A percentile compares a stretch with the other conserved stretches of the same genome.
Conservation (phyloP, 2,797 vertebrate genomes). For the Aphelocoma californica region DNA sequence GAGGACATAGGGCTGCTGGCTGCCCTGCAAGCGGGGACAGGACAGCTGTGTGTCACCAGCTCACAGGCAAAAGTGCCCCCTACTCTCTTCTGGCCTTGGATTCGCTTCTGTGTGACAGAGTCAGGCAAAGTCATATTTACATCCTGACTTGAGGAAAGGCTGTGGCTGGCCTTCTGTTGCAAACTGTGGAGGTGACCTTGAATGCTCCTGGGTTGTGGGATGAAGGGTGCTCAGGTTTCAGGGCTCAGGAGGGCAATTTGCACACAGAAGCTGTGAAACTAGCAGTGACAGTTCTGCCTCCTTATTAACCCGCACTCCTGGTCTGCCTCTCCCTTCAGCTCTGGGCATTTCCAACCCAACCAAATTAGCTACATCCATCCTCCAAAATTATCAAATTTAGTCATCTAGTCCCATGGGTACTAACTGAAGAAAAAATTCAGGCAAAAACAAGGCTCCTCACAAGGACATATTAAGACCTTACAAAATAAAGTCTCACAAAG, state of each 20-base stretch:
- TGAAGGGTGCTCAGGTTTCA: not conserved
- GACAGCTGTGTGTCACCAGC: not conserved
- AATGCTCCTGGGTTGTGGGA: accelerated
- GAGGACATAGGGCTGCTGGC: accelerated
- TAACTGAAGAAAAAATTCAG: not conserved
- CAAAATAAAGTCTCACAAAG: not conserved
- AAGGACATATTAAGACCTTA: not conserved
- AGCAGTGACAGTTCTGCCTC: not conserved
- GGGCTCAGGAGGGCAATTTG: not conserved
- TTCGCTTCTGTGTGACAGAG: not conserved
- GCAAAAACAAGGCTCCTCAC: not conserved
- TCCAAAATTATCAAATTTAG: not conserved
- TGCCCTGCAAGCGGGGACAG: accelerated
- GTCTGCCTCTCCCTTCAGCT: not conserved
- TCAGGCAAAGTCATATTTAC: not conserved
- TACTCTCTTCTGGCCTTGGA: not conserved
- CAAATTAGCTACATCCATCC: not conserved
- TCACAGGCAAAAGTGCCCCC: not conserved
- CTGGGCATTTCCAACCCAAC: not conserved
- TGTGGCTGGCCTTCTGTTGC: not conserved
- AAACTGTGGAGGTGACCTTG: not conserved
- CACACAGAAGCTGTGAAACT: not conserved
- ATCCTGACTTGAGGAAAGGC: not conserved
- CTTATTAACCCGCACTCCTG: not conserved
- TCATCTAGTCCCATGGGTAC: not conserved